A percentile compares a stretch with the other conserved stretches of the same genome.
Evolutionary conservation across 2,797 vertebrate species (phyloP).

Genomic region (Denticeps clupeoides): DNA sequence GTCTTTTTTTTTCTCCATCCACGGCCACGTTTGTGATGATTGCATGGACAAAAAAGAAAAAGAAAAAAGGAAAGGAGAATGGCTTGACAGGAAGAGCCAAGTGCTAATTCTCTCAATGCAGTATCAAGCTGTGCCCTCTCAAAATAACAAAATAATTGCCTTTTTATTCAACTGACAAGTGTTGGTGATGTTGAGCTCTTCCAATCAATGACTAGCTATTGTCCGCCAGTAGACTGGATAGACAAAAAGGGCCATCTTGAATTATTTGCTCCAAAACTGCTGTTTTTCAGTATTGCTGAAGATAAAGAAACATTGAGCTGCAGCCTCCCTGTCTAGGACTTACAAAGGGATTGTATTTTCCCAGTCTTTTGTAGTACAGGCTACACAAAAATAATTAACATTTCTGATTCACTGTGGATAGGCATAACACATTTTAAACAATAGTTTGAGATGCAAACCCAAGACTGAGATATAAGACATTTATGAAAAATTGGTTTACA

Average conservation of each 20-base stretch:
- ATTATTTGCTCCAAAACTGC: conserved; percentile 71
- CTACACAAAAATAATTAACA: too few species aligned
- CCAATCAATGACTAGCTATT: conserved; percentile 72
- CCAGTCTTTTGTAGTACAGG: conserved; percentile 36
- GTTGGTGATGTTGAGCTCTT: conserved; percentile 57
- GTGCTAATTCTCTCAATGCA: conserved; percentile 56
- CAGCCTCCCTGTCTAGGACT: conserved; percentile 43
- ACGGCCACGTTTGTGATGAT: conserved; percentile 65
- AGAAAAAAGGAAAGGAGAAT: conserved; percentile 39
- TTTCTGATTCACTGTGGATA: too few species aligned
- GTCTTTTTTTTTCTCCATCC: conserved; percentile 50
- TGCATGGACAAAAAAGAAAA: conserved; percentile 35
- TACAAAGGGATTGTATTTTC: too few species aligned
- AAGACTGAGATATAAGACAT: too few species aligned
- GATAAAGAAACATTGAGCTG: conserved; percentile 69
- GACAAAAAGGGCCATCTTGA: conserved; percentile 59
- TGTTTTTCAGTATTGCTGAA: conserved; percentile 65
- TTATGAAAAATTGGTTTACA: too few species aligned
- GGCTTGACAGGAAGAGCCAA: conserved; percentile 55
- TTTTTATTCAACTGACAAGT: conserved; percentile 77
- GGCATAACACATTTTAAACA: too few species aligned
- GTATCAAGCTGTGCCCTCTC: conserved; percentile 59
- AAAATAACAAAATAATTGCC: conserved; percentile 73
- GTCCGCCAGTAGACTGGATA: conserved; percentile 56
- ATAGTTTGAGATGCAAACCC: too few species aligned